Evolutionary conservation across 2,113 vertebrate genomes (phyloP).

Genomic region (Parotia lawesii): DNA sequence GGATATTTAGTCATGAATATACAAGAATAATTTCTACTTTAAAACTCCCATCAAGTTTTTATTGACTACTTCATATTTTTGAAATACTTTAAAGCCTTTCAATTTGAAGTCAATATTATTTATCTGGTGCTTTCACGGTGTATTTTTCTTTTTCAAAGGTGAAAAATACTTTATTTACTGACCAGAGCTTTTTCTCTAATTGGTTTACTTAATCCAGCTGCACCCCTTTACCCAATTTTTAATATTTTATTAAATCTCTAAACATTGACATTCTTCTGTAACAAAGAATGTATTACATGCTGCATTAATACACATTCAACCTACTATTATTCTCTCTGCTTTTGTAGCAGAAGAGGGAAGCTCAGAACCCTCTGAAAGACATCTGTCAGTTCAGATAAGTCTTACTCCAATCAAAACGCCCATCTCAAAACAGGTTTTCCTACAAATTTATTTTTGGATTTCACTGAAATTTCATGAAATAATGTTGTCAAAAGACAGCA

Average conservation of each 20-base stretch:
- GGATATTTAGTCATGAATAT: neutral
- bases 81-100: neutral
- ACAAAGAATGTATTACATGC: neutral
- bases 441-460: neutral
- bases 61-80: neutral
- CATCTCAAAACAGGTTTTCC: neutral
- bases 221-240: neutral
- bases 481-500: neutral
- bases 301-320: neutral
- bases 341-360: neutral
- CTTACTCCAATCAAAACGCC: neutral
- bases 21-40: neutral
- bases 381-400: neutral
- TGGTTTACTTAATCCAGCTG: neutral
- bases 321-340: neutral
- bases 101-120: neutral
- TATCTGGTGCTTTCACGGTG: neutral
- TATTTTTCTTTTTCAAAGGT: neutral
- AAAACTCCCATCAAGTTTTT: neutral
- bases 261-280: neutral
- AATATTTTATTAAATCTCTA: neutral
- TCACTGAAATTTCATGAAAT: neutral
- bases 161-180: neutral
- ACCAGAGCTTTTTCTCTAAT: neutral
- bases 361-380: neutral